phyloP scores from a whole-genome alignment of 2,797 vertebrate genomes.

The Apogon talboti region DNA sequence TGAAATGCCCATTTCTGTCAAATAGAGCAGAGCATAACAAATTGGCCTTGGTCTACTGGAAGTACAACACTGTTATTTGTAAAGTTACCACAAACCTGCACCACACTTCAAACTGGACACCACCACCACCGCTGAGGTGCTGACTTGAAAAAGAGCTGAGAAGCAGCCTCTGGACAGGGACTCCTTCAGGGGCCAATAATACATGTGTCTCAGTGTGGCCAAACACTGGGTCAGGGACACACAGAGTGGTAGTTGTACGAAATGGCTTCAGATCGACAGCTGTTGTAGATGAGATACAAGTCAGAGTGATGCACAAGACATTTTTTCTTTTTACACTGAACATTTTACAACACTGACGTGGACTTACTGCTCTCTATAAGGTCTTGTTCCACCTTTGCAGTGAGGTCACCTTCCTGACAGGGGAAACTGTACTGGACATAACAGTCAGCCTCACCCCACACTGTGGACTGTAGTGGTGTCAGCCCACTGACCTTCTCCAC shows the following conservation, averaged over 20 bases:
- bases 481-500: conserved; percentile 90
- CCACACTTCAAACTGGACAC: conserved; percentile 96
- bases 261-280: conserved; percentile 84
- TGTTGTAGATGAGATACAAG: conserved; percentile 39
- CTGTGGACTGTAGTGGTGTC: conserved; percentile 90
- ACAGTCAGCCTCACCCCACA: conserved; percentile 98
- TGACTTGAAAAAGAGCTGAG: conserved; percentile 85
- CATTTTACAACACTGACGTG: background rate
- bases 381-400: conserved; percentile 58
- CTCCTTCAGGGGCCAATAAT: conserved; percentile 84
- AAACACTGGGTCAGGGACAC: conserved; percentile 91
- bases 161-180: conserved; percentile 92
- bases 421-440: conserved; percentile 95
- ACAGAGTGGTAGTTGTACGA: conserved; percentile 90
- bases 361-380: conserved; percentile 83
- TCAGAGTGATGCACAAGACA: conserved; percentile 7
- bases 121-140: conserved; percentile 81
- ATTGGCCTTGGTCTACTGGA: too few relatives aligned
- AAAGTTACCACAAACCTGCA: conserved; percentile 87
- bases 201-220: conserved; percentile 89
- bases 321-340: background rate
- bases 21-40: too few relatives aligned
- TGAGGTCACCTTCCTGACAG: conserved; percentile 74
- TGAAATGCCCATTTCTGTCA: too few relatives aligned
- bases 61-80: too few relatives aligned